phyloP scores from a whole-genome alignment of 2,797 vertebrate species.

The Myotis pilosus region DNA sequence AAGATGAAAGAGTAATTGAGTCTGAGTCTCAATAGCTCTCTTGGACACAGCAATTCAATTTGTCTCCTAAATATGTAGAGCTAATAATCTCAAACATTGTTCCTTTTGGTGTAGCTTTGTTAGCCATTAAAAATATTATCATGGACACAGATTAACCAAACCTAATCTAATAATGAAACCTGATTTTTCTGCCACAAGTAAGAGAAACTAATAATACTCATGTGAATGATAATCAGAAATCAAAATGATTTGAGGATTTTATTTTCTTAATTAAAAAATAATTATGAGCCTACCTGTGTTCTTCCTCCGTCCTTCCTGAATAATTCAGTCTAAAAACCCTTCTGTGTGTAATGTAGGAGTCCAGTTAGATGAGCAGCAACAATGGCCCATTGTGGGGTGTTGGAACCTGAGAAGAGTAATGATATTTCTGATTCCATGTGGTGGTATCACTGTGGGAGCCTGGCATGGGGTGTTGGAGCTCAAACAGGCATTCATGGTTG shows the following conservation, averaged over 20 bases:
- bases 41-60: background rate
- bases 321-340: slow-evolving; percentile 2
- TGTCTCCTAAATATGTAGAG: background rate
- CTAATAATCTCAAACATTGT: background rate
- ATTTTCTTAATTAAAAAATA: background rate
- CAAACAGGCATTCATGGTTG: background rate
- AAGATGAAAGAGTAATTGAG: background rate
- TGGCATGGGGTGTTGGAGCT: background rate
- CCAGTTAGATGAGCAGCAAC: background rate
- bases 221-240: background rate
- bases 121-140: slow-evolving; percentile 16
- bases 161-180: background rate
- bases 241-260: background rate
- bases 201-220: background rate
- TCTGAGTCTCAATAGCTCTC: background rate
- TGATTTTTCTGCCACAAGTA: background rate
- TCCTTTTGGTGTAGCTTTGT: background rate
- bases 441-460: background rate
- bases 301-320: background rate
- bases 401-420: background rate
- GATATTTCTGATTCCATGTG: background rate
- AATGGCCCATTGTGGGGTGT: background rate
- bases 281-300: background rate
- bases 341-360: background rate
- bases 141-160: background rate